phyloP scores from a whole-genome alignment of 2,797 vertebrate species.

The Sciaenops ocellatus region DNA sequence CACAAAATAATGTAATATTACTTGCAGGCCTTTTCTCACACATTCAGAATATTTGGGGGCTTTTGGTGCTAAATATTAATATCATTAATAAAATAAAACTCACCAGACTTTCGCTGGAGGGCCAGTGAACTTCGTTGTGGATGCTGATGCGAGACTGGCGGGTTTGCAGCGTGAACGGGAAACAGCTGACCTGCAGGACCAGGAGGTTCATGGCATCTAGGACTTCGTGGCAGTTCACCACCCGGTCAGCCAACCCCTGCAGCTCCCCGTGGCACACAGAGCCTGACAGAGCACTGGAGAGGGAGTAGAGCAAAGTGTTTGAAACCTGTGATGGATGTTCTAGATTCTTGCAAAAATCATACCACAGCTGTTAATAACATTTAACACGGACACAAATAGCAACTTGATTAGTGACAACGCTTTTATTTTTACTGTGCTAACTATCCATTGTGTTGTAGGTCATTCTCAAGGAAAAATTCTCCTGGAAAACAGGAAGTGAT shows the following conservation, averaged over 20 bases:
- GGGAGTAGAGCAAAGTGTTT: conserved; percentile 7
- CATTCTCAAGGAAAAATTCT: conserved; percentile 12
- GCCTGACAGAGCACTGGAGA: conserved; percentile 90
- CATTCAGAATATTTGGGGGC: not conserved
- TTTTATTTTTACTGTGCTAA: conserved; percentile 8
- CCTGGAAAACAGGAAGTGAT: conserved; percentile 50
- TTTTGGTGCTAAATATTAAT: not conserved
- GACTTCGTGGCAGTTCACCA: conserved; percentile 97
- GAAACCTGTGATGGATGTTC: not conserved
- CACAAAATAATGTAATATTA: not conserved
- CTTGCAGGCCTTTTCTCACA: not conserved
- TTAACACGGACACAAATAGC: not conserved
- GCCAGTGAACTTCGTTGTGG: conserved; percentile 97
- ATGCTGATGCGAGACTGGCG: conserved; percentile 94
- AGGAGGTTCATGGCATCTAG: conserved; percentile 95
- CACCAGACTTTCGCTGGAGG: conserved; percentile 86
- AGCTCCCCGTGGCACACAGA: conserved; percentile 94
- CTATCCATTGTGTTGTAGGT: conserved; percentile 6
- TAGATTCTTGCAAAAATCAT: not conserved
- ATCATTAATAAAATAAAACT: conserved; percentile 76
- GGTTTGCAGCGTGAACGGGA: conserved; percentile 95
- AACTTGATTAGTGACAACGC: not conserved
- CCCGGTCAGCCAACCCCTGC: conserved; percentile 95
- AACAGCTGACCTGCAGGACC: conserved; percentile 98
- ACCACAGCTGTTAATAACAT: not conserved